A percentile compares a stretch with the other conserved stretches of the same genome.
phyloP scores from a whole-genome alignment of 2,113 vertebrate genomes.

The Centrocercus urophasianus region DNA sequence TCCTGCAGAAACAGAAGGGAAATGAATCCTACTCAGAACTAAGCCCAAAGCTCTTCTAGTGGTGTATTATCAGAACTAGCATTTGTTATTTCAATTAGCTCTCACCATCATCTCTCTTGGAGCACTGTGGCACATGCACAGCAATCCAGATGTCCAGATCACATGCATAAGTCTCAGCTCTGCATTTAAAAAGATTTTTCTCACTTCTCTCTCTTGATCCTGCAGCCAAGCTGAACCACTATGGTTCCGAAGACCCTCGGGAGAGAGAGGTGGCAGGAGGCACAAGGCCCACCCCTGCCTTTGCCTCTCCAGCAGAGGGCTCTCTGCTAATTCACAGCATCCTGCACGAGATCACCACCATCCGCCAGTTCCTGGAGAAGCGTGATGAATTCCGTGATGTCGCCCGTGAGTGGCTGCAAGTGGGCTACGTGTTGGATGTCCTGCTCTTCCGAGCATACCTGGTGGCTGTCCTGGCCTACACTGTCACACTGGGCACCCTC shows the following conservation, averaged over 20 bases:
- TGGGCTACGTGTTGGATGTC: slow-evolving; percentile 91
- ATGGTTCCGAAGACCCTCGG: slow-evolving; percentile 67
- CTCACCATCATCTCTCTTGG: background rate
- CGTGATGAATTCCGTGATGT: slow-evolving; percentile 85
- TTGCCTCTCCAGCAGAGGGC: slow-evolving; percentile 50
- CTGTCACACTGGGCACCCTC: slow-evolving; percentile 87
- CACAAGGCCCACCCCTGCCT: background rate
- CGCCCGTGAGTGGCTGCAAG: slow-evolving; percentile 92
- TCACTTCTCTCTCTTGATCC: background rate
- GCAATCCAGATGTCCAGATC: accelerated
- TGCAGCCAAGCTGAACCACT: slow-evolving; percentile 82
- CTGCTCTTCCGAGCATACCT: slow-evolving; percentile 94
- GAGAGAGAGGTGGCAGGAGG: slow-evolving; percentile 64
- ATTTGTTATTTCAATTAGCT: background rate
- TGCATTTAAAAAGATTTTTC: accelerated
- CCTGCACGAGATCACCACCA: slow-evolving; percentile 86
- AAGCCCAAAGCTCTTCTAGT: background rate
- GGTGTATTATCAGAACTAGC: background rate
- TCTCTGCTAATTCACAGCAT: slow-evolving; percentile 74
- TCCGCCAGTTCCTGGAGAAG: slow-evolving; percentile 89
- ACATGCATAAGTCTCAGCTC: background rate
- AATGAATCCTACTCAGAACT: accelerated
- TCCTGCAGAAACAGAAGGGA: background rate
- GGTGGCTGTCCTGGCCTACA: slow-evolving; percentile 87
- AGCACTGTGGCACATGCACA: background rate